Evolutionary conservation across 2,888 invertebrate genomes (phyloP), one percentile per base, ranked within the genome.

Genomic region (Rhingia rostrata): DNA sequence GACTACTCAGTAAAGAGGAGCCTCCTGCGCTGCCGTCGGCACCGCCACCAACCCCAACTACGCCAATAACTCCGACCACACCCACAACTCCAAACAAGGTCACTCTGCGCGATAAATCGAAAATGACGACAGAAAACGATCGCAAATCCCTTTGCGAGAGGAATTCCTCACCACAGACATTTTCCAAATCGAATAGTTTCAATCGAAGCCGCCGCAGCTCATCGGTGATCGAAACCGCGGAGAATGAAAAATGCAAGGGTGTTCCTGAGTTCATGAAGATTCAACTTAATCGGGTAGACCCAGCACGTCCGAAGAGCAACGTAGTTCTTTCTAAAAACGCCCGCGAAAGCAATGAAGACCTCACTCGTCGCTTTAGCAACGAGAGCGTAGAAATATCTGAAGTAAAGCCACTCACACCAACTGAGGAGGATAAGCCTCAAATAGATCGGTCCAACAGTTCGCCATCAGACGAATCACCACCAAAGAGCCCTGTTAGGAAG

Each of bases 221-320:
- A 0, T 88, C 86, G 60, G 87, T 88, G 30, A 45, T 87, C 32
- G 90, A 89, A 14, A 56, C 77, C 2, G 30, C 70, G 6, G 33
- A 74, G 9, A 75, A 5, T 35, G 37, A 6, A 35, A 83, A 51
- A n/a, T 77, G 7, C 41, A 83, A 51, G 9, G 80, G 91, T 51
- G 92, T 95, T 10, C 95, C 95, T 0, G 95, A 95, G 89, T 95
- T 95, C 89, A 91, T 95, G 83, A 94, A 94, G 88, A 94, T 95
- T 73, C 95, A 95, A 89, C 88, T 95, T 54, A 95, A 95, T 88
- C 94, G 94, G 89, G 94, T 95, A 5, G 95, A 95, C 87, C 92
- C 92, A 7, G 93, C 93, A 87, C 92, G 92, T 1, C 93, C 94
- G 0, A 89, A 93, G 7, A 93, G 93, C 39, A 94, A 95, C 88